phyloP scores from a whole-genome alignment of 2,888 invertebrate genomes.

The Ectemnius continuus region DNA sequence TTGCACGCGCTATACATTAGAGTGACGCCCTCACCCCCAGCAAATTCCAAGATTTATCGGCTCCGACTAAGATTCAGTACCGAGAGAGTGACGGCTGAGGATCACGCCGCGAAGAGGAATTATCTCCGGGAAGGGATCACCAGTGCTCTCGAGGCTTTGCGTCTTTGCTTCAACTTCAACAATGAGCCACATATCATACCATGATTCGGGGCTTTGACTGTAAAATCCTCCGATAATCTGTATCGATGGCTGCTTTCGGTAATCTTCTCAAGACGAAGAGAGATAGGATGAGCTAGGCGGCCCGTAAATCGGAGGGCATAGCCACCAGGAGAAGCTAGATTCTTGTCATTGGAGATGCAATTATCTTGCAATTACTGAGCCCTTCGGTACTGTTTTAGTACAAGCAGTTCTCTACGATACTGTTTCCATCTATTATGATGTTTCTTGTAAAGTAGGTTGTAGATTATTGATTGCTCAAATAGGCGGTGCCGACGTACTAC shows the following conservation, averaged over 20 bases:
- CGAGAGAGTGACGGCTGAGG: too few relatives aligned
- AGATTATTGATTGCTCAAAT: conserved; percentile 8
- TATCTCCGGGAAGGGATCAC: too few relatives aligned
- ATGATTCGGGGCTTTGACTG: too few relatives aligned
- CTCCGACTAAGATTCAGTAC: not conserved
- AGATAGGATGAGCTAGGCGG: too few relatives aligned
- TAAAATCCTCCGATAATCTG: too few relatives aligned
- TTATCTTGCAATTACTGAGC: conserved; percentile 55
- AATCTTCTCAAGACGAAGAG: too few relatives aligned
- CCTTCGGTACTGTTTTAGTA: conserved; percentile 28
- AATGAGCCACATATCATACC: too few relatives aligned
- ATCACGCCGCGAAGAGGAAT: too few relatives aligned
- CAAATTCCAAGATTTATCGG: conserved; percentile 25
- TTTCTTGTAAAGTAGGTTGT: conserved; percentile 29
- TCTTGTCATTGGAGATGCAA: conserved; percentile 46
- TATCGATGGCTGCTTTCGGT: too few relatives aligned
- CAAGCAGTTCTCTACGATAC: conserved; percentile 18
- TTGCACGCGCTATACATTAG: conserved; percentile 22
- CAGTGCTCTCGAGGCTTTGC: too few relatives aligned
- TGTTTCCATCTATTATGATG: conserved; percentile 49
- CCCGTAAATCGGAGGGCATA: not conserved
- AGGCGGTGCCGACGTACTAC: conserved; percentile 7
- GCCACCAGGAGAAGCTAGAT: conserved; percentile 39
- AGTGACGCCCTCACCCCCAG: conserved; percentile 17
- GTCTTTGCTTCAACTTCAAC: too few relatives aligned